Evolutionary conservation across 1,140 invertebrate genomes (phyloP).

Genomic region (Danaus melanippus): DNA sequence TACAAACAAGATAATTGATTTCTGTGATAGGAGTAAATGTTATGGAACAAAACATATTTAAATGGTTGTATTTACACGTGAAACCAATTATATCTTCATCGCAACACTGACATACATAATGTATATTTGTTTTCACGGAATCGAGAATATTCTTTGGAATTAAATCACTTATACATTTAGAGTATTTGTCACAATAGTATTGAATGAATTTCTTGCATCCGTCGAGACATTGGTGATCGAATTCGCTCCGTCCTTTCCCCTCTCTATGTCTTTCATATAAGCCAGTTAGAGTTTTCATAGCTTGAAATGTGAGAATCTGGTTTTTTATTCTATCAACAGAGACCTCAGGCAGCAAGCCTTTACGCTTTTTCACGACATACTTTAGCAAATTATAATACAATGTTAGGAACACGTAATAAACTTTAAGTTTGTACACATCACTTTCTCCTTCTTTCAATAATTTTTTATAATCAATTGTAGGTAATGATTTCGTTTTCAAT

Average conservation of each 20-base stretch:
- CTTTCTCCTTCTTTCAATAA: constrained; percentile 30
- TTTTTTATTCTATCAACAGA: constrained; percentile 38
- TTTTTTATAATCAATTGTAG: constrained; percentile 34
- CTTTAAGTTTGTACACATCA: constrained; percentile 45
- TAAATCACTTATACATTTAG: constrained; percentile 22
- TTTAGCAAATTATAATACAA: constrained; percentile 33
- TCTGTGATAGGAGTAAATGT: constrained; percentile 48
- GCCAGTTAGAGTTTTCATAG: constrained; percentile 28
- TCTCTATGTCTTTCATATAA: constrained; percentile 25
- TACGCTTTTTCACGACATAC: constrained; percentile 6
- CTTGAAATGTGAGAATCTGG: constrained; percentile 38
- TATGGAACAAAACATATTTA: constrained; percentile 47
- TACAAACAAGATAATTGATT: constrained; percentile 45
- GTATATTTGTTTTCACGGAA: constrained; percentile 12
- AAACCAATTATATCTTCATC: constrained; percentile 42
- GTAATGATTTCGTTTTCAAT: constrained; percentile 40
- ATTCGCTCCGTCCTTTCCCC: constrained; percentile 16
- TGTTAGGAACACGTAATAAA: constrained; percentile 41
- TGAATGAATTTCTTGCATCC: constrained; percentile 39
- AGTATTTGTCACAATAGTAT: constrained; percentile 40
- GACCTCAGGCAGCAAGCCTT: constrained; percentile 31
- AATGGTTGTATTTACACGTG: constrained; percentile 38
- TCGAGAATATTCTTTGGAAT: constrained; percentile 20
- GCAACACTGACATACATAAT: constrained; percentile 48
- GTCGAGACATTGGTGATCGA: constrained; percentile 32